Evolutionary conservation across 2,888 invertebrate genomes (phyloP).

Genomic region (Hemistola chrysoprasaria): DNA sequence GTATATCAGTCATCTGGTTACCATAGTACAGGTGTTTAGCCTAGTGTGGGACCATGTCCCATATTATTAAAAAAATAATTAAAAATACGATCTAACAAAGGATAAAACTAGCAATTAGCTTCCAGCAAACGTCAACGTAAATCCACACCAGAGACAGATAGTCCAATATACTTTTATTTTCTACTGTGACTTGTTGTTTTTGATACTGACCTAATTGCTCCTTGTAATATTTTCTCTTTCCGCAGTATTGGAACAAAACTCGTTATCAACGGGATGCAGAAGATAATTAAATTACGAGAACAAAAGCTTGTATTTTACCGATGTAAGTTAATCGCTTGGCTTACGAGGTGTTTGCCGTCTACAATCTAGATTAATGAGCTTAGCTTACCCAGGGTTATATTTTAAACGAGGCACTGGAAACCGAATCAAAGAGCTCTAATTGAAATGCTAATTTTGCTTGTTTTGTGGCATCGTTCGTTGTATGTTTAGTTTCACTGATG

Average conservation of each 20-base stretch:
- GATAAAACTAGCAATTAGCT: not conserved
- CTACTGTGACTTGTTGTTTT: constrained; percentile 8
- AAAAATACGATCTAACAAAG: no score
- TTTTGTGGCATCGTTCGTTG: no score
- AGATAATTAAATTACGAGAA: constrained; percentile 16
- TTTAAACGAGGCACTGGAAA: not conserved
- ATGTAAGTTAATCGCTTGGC: constrained; percentile 10
- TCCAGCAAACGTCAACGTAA: constrained; percentile 5
- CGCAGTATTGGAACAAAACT: constrained; percentile 12
- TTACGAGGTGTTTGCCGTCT: constrained; percentile 7
- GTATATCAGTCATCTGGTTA: no score
- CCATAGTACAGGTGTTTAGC: no score
- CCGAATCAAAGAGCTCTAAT: no score
- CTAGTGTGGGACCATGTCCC: no score
- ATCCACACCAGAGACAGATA: constrained; percentile 10
- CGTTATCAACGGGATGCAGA: constrained; percentile 13
- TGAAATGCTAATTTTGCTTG: no score
- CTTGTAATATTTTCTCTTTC: constrained; percentile 10
- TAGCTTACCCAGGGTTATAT: not conserved
- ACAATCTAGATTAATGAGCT: constrained; percentile 1
- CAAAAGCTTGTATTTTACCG: constrained; percentile 7
- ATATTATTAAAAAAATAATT: no score
- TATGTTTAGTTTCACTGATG: no score
- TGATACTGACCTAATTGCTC: constrained; percentile 10
- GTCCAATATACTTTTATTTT: constrained; percentile 12